These are phyloP conservation scores for Latheticus oryzae DNA, from an alignment of 2,888 invertebrate genomes.

Conservation along the genomic window DNA sequence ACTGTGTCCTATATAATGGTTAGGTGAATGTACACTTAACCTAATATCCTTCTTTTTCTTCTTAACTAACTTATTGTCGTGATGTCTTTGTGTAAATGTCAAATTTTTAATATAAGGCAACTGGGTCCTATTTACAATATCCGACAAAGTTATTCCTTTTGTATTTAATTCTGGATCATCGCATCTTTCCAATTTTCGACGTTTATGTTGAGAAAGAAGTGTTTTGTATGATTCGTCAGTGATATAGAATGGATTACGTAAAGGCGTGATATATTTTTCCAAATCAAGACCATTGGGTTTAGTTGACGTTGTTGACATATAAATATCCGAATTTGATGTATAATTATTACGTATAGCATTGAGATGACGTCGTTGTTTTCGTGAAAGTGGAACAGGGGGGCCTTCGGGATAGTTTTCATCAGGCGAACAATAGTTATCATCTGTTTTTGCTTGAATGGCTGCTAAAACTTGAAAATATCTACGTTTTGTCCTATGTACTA, in stretches of 20 bases:
- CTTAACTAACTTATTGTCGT: conserved; percentile 53
- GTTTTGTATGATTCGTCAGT: conserved; percentile 76
- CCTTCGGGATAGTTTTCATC: conserved; percentile 84
- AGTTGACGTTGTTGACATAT: conserved; percentile 66
- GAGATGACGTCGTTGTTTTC: conserved; percentile 71
- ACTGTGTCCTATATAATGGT: conserved; percentile 51
- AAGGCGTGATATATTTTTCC: conserved; percentile 61
- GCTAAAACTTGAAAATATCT: conserved; percentile 75
- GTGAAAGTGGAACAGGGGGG: conserved; percentile 69
- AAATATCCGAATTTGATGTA: conserved; percentile 61
- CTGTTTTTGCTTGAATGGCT: conserved; percentile 77
- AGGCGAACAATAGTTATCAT: conserved; percentile 73
- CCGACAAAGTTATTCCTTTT: conserved; percentile 80
- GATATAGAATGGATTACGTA: conserved; percentile 67
- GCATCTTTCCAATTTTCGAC: conserved; percentile 77
- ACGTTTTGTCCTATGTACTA: conserved; percentile 64
- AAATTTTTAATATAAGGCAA: conserved; percentile 63
- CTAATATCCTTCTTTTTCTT: conserved; percentile 44
- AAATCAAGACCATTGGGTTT: conserved; percentile 63
- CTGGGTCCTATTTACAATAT: conserved; percentile 70
- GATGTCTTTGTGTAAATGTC: conserved; percentile 49
- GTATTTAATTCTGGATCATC: conserved; percentile 82
- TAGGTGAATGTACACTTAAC: conserved; percentile 10
- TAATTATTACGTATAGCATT: conserved; percentile 63
- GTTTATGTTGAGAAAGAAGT: conserved; percentile 78